These are phyloP conservation scores for Galerucella nymphaeae DNA, from an alignment of 2,888 invertebrate species.

Conservation along the genomic window DNA sequence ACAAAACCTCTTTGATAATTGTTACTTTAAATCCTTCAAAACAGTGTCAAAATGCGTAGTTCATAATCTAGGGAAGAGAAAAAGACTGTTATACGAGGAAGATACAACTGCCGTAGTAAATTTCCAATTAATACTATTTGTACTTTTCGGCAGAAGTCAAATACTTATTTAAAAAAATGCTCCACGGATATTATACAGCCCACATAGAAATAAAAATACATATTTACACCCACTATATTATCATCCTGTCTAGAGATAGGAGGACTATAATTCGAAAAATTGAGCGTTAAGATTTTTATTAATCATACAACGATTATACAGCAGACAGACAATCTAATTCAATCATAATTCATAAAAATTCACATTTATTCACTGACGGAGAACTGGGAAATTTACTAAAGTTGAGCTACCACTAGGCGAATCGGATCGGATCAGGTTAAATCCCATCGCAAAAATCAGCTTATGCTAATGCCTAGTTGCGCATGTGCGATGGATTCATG, in stretches of 20 bases:
- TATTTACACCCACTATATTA: slow-evolving; percentile 33
- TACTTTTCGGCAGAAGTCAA: not conserved
- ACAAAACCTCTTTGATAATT: too few species aligned
- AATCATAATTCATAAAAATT: slow-evolving; percentile 43
- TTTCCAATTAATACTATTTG: slow-evolving; percentile 3
- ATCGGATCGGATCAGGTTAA: too few species aligned
- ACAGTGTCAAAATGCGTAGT: too few species aligned
- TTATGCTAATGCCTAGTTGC: too few species aligned
- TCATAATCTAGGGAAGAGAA: too few species aligned
- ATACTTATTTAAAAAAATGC: not conserved
- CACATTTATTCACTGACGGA: slow-evolving; percentile 7
- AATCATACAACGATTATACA: slow-evolving; percentile 33
- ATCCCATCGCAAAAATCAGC: too few species aligned
- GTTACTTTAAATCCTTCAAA: too few species aligned
- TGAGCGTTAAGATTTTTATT: slow-evolving; percentile 39
- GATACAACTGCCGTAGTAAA: not conserved
- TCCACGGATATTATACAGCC: slow-evolving; percentile 18
- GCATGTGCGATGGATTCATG: too few species aligned
- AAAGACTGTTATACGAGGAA: too few species aligned
- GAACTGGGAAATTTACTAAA: not conserved
- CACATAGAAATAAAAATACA: slow-evolving; percentile 26
- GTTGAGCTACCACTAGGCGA: too few species aligned
- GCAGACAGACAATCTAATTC: slow-evolving; percentile 39
- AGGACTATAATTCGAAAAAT: slow-evolving; percentile 33
- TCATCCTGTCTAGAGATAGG: slow-evolving; percentile 36